Evolutionary conservation across 2,797 vertebrate species (phyloP), one percentile per base, ranked within the genome.

Genomic region (Bovichtus variegatus): DNA sequence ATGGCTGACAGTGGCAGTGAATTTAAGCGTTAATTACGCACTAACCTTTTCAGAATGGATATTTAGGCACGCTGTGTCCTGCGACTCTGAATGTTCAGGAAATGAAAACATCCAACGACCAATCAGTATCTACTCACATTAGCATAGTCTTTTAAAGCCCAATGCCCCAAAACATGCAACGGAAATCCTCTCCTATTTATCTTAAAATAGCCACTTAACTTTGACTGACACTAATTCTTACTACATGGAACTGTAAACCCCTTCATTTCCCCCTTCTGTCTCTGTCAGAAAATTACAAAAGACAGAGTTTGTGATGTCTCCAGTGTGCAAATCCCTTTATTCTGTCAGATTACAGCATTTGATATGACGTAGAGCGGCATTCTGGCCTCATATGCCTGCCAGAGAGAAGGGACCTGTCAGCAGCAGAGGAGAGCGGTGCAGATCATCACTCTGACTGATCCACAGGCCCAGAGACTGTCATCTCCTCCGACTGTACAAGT

Each of bases 211-310:
- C 90, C 91, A 94, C 95, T 92, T 96, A 97, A 96, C 96, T 98
- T 97, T 98, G 97, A 99, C 95, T 97, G 97, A 98, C 97, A 98
- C 96, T 97, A 97, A 98, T 98, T 98, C 97, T 96, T 96, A 79
- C 95, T 96, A 97, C 97, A 97, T 94, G 96, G 95, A 97, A 95
- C 95, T 92, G 95, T 94, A 89, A 97, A 96, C 94, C 95, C 93
- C 94, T 95, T 96, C 96, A 95, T 96, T 96, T 95, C 94, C 64
- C 79, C 86, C 76, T 83, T 91, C 91, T 85, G 89, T 93, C 91
- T 91, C 90, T 92, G 93, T 95, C 94, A 95, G 95, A 94, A 96
- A 96, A 99, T 98, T 97, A 97, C 96, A 97, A 97, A 96, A 97
- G 97, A 98, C 97, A 97, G 96, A 96, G 96, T 96, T 97, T 96